Conservation (phyloP, 2,797 vertebrate genomes). For the Sebastiscus albofasciatus region DNA sequence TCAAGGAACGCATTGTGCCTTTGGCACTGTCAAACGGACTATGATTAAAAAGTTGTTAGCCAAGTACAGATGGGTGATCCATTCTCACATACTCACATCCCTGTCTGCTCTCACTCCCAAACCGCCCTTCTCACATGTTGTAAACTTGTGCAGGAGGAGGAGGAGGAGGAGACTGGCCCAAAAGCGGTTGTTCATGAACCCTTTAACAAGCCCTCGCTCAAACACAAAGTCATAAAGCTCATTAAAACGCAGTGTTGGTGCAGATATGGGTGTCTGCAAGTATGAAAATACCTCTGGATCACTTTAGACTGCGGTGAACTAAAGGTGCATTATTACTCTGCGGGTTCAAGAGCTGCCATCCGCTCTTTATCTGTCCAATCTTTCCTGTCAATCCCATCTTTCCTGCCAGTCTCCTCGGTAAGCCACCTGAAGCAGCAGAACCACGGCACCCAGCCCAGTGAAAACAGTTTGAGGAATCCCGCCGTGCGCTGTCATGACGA, state of each 20-base stretch:
- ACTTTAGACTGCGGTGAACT: not conserved
- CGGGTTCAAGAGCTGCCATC: conserved; percentile 13
- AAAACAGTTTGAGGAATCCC: conserved; percentile 30
- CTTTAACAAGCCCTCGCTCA: conserved; percentile 22
- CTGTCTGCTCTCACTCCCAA: conserved; percentile 30
- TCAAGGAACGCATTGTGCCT: conserved; percentile 50
- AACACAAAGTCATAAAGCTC: conserved; percentile 21
- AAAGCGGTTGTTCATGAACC: not conserved
- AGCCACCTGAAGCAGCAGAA: conserved; percentile 35
- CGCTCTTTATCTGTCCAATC: conserved; percentile 24
- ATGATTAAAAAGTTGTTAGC: conserved; percentile 60
- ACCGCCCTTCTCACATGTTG: conserved; percentile 24
- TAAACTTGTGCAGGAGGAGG: conserved; percentile 20
- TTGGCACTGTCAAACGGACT: conserved; percentile 54
- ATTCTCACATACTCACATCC: conserved; percentile 45
- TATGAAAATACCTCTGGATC: conserved; percentile 19
- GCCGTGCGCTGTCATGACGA: conserved; percentile 12
- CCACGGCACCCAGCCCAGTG: conserved; percentile 4
- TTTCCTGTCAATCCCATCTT: not conserved
- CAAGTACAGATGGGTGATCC: conserved; percentile 58
- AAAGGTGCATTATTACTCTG: conserved; percentile 6
- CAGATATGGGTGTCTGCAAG: conserved; percentile 16
- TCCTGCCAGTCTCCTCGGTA: conserved; percentile 9
- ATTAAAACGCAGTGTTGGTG: conserved; percentile 19
- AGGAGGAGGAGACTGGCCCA: not conserved